Conservation (phyloP, 2,113 vertebrate species). For the Phylloscopus trochiloides region DNA sequence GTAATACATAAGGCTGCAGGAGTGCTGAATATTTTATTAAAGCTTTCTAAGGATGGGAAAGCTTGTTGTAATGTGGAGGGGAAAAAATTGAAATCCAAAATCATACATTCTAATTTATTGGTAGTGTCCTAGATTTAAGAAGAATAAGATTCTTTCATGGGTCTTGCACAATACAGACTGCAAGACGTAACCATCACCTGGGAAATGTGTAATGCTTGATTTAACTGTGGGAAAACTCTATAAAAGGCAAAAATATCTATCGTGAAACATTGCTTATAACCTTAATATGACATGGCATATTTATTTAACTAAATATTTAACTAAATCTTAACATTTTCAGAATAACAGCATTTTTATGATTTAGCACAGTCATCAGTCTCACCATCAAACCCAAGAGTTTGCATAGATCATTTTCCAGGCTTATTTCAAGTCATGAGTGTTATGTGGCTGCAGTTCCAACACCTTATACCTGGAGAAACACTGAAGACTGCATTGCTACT, state of each 20-base stretch:
- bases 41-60: neutral
- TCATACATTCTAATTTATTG: neutral
- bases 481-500: neutral
- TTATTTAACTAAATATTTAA: neutral
- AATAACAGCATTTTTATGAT: neutral
- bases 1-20: neutral
- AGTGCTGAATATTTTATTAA: neutral
- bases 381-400: neutral
- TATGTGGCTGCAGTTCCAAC: neutral
- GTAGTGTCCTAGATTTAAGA: neutral
- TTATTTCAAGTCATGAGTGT: neutral
- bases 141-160: neutral
- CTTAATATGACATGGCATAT: neutral
- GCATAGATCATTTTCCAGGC: neutral
- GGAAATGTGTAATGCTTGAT: neutral
- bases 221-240: neutral
- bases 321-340: neutral
- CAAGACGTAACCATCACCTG: neutral
- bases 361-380: neutral
- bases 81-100: rapidly evolving
- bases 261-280: neutral
- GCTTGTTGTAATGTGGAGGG: neutral
- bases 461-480: neutral
- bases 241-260: neutral
- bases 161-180: neutral